Base-by-base conservation (phyloP, 2,113 vertebrate species). In the Colistium nudipinnis region DNA sequence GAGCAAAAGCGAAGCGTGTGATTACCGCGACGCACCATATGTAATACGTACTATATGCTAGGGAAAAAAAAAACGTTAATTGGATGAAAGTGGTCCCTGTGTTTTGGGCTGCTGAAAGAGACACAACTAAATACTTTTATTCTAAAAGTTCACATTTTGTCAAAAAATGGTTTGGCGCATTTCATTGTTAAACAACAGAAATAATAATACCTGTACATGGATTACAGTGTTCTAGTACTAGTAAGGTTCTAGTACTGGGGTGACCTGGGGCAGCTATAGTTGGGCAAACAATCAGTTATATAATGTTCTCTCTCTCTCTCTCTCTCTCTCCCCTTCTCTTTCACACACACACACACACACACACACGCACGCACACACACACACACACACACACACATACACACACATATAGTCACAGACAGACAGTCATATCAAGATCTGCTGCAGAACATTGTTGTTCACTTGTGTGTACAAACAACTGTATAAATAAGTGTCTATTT, bases 251-350 rank as follows among this genome's bases (percentile, higher is more conserved):
- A 13, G 7, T 12, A 4, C 5, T 1, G 14, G 28, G n/a, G 22
- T 31, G 30, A n/a, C 16, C 13, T 16, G 33, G 47, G 27, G 25
- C 24, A 20, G 17, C 16, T 1, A 2, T 31, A 31, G 20, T 5
- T 14, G 55, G 48, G 45, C 16, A 5, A 30, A 41, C 39, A 41
- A 14, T 41, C n/a, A n/a, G n/a, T 87, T 88, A 86, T 84, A 69
- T 87, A 90, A 88, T 31, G 41, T 68, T 80, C 48, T 79, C 36
- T 77, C 35, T 16, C 65, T 62, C 61, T 31, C 30, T 31, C 30
- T 31, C 30, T 31, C 30, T 31, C 35, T 9, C 35, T 9, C 35
- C 3, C 35, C 3, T 11, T 6, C 35, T 9, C 35, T 9, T 11
- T 11, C 35, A 3, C 35, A 7, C 35, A 7, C 35, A 7, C 35